These are phyloP conservation scores for Teleogryllus occipitalis DNA, from an alignment of 1,140 invertebrate genomes.

Conservation along the genomic window DNA sequence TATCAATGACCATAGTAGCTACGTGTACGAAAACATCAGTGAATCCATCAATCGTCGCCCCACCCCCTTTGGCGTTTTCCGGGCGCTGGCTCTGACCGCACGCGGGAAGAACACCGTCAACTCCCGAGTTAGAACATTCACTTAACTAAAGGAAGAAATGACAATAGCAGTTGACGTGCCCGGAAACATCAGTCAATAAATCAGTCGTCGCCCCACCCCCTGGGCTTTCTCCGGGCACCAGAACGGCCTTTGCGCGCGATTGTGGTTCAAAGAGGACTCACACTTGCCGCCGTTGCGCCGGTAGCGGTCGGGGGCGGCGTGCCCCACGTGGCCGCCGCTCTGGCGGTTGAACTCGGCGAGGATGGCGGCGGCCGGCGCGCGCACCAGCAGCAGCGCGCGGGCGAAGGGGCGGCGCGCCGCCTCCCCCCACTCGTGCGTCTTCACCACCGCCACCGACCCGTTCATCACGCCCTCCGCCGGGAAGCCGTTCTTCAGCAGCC, in stretches of 20 bases:
- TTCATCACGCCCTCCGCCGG: conserved; percentile 66
- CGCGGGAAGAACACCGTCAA: too few relatives aligned
- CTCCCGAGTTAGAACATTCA: too few relatives aligned
- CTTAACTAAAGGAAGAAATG: too few relatives aligned
- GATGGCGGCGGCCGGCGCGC: conserved; percentile 62
- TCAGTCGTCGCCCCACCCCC: too few relatives aligned
- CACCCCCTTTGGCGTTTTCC: too few relatives aligned
- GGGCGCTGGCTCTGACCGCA: too few relatives aligned
- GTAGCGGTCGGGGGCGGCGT: conserved; percentile 55
- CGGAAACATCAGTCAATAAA: too few relatives aligned
- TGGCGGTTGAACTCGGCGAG: conserved; percentile 64
- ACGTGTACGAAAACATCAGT: too few relatives aligned
- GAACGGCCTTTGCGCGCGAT: not conserved
- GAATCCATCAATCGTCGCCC: too few relatives aligned
- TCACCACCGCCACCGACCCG: conserved; percentile 65
- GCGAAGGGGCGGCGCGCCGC: conserved; percentile 48
- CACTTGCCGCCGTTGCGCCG: conserved; percentile 50
- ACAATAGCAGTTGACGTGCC: too few relatives aligned
- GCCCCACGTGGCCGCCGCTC: conserved; percentile 60
- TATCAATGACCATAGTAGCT: too few relatives aligned
- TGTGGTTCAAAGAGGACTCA: conserved; percentile 32
- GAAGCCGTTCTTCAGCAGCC: conserved; percentile 63
- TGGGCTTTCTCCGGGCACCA: not conserved
- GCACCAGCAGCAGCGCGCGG: conserved; percentile 57
- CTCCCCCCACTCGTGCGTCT: conserved; percentile 67